phyloP scores from a whole-genome alignment of 2,113 vertebrate genomes.

The Catagonus wagneri region DNA sequence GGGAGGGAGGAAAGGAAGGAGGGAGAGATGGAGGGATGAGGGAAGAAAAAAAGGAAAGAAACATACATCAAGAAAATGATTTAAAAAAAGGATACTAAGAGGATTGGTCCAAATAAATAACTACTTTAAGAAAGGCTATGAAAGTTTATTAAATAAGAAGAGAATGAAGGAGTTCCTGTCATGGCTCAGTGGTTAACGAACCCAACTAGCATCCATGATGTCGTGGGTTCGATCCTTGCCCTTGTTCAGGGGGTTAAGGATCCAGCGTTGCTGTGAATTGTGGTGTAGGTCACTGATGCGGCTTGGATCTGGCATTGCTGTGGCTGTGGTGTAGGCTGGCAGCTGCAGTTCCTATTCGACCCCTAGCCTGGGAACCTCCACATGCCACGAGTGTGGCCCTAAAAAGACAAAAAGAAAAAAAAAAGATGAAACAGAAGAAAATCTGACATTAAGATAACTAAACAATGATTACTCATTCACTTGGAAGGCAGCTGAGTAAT shows the following conservation, averaged over 20 bases:
- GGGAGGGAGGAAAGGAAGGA: neutral
- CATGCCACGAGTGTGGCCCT: no score
- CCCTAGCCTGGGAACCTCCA: no score
- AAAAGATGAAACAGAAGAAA: neutral
- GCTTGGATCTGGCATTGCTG: no score
- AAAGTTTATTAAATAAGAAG: neutral
- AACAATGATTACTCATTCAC: neutral
- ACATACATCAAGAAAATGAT: neutral
- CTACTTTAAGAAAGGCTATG: neutral
- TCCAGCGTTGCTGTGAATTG: no score
- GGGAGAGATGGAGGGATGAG: neutral
- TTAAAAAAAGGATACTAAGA: neutral
- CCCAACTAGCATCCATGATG: no score
- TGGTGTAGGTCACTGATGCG: no score
- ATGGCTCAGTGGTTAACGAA: no score
- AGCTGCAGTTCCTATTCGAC: no score
- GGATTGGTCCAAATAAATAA: neutral
- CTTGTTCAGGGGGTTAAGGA: no score
- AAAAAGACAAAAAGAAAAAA: no score
- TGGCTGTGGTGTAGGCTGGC: no score
- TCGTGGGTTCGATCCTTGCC: no score
- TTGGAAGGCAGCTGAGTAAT: neutral
- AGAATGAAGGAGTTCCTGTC: neutral
- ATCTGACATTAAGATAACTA: conserved; percentile 8
- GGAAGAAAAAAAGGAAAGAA: neutral